phyloP scores from a whole-genome alignment of 2,797 vertebrate genomes.

The Argentina silus region DNA sequence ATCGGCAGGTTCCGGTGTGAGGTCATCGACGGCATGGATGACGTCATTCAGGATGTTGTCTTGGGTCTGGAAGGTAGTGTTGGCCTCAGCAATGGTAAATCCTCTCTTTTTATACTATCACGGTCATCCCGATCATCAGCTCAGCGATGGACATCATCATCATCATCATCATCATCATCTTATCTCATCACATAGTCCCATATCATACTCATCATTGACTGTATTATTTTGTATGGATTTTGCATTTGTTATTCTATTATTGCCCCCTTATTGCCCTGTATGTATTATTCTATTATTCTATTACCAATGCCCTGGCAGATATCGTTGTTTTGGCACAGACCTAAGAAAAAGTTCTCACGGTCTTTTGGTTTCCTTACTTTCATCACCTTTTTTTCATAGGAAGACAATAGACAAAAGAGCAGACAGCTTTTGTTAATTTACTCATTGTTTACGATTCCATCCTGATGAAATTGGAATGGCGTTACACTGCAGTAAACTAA shows the following conservation, averaged over 20 bases:
- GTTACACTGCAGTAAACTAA: conserved; percentile 29
- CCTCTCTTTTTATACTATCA: background rate
- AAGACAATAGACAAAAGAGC: conserved; percentile 8
- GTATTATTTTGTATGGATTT: too few species aligned
- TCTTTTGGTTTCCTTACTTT: conserved; percentile 26
- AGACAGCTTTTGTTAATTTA: conserved; percentile 34
- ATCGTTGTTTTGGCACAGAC: background rate
- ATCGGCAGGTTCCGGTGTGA: conserved; percentile 90
- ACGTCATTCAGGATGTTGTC: conserved; percentile 75
- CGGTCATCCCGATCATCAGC: background rate
- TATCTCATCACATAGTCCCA: background rate
- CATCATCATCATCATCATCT: background rate
- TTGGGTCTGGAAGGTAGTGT: conserved; percentile 80
- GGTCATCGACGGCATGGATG: conserved; percentile 86
- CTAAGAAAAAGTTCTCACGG: background rate
- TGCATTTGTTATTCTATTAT: background rate
- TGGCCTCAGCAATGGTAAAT: conserved; percentile 52
- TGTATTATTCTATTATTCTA: too few species aligned
- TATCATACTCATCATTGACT: too few species aligned
- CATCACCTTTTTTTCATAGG: conserved; percentile 11
- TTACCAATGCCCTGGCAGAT: background rate
- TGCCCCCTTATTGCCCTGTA: background rate
- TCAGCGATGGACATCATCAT: background rate
- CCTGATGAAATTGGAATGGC: conserved; percentile 30
- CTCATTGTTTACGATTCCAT: conserved; percentile 8